Evolutionary conservation across 2,113 vertebrate species (phyloP), one percentile per base, ranked within the genome.

Genomic region (Galbula dea): DNA sequence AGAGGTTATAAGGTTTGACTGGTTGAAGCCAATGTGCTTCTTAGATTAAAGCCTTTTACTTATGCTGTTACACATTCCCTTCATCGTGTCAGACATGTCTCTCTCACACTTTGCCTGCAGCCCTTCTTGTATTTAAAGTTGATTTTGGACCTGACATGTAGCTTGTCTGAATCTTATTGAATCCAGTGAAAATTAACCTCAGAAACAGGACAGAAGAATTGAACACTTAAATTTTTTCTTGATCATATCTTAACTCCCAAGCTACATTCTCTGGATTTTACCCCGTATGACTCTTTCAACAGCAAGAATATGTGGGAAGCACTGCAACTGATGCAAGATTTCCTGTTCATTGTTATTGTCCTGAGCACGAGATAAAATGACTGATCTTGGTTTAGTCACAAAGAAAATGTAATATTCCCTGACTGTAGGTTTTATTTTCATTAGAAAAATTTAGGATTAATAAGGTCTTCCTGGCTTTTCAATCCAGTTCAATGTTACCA

Each of bases 11-110:
- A 92, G 18, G 16, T n/a, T 81, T 57, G 83, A 29, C 8, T 36
- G 5, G 23, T 61, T 65, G 52, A 82, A 59, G 49, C 48, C 48
- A 86, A 61, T 0, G 2, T 58, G 8, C 7, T 67, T 73, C 24
- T 45, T 55, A 63, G 16, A 27, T 83, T 66, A 72, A 92, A 94
- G 45, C 2, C 21, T 75, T 92, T 75, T 76, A 23, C 36, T 67
- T 75, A 4, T 20, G 7, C 55, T 55, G 71, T 90, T 68, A 82
- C 48, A 57, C 3, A 29, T 41, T 49, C 5, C 55, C 37, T 72
- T 66, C 43, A 22, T 39, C 0, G 0, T 75, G 67, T 37, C 74
- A 73, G 58, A 73, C 11, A 27, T 30, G 2, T 55, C 32, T 61
- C 39, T 58, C 39, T 71, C 52, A 48, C 43, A 30, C 10, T 79